Percentiles rank a stretch among this genome's conserved stretches.
phyloP scores from a whole-genome alignment of 2,888 invertebrate species.

The Campoletis raptor region DNA sequence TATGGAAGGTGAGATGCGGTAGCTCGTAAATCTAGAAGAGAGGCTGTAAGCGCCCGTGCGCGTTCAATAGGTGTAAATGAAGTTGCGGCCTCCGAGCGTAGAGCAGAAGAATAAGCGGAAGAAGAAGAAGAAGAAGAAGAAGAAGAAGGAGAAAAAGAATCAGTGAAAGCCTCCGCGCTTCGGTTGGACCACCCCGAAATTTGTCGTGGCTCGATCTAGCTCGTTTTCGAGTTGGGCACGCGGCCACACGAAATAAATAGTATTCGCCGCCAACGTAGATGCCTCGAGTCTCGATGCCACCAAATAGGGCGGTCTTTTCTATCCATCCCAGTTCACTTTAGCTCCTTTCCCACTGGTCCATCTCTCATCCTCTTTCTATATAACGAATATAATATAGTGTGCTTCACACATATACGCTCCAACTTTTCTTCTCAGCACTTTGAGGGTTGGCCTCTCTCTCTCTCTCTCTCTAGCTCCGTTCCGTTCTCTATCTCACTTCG shows the following conservation, averaged over 20 bases:
- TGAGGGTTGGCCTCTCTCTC: slow-evolving; percentile 29
- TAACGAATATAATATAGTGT: not conserved
- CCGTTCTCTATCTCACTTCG: not conserved
- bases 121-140: slow-evolving; percentile 29
- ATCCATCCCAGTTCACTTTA: slow-evolving; percentile 59
- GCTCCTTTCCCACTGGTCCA: slow-evolving; percentile 28
- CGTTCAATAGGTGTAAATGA: slow-evolving; percentile 84
- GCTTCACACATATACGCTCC: slow-evolving; percentile 16
- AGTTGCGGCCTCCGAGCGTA: slow-evolving; percentile 78
- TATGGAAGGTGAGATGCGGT: slow-evolving; percentile 73
- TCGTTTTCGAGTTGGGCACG: slow-evolving; percentile 40
- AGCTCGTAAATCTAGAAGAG: slow-evolving; percentile 80
- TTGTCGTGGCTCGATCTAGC: slow-evolving; percentile 69
- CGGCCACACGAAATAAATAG: slow-evolving; percentile 70
- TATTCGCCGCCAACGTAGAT: slow-evolving; percentile 53
- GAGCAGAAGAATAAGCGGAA: slow-evolving; percentile 34
- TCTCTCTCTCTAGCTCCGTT: not conserved
- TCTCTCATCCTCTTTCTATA: slow-evolving; percentile 48
- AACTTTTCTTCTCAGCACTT: slow-evolving; percentile 58
- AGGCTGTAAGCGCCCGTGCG: slow-evolving; percentile 74
- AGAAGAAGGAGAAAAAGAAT: slow-evolving; percentile 31
- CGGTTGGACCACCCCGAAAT: slow-evolving; percentile 78
- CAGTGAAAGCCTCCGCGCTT: slow-evolving; percentile 60
- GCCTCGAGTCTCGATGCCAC: slow-evolving; percentile 29
- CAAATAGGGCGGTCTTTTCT: slow-evolving; percentile 64